Percentiles rank a stretch among this genome's conserved stretches.
Evolutionary conservation across 2,797 vertebrate species (phyloP).

Genomic region (Poecilia picta): DNA sequence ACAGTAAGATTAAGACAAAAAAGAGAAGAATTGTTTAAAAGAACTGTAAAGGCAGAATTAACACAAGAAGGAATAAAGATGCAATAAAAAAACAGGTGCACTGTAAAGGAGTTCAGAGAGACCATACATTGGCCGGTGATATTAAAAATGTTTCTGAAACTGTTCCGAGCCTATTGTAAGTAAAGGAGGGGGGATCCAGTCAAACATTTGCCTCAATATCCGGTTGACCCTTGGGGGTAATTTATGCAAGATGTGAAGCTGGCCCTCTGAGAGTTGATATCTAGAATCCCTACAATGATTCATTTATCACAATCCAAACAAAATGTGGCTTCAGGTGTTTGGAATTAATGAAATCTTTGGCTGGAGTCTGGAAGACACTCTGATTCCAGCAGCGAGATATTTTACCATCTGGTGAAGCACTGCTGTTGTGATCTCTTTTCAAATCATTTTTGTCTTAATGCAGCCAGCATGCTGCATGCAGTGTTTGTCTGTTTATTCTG

Average conservation of each 20-base stretch:
- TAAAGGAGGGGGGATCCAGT: constrained; percentile 50
- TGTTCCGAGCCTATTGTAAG: constrained; percentile 48
- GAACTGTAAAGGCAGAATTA: constrained; percentile 7
- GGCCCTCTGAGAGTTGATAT: constrained; percentile 65
- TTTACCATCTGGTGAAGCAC: constrained; percentile 63
- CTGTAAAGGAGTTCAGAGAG: constrained; percentile 30
- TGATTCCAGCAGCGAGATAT: constrained; percentile 60
- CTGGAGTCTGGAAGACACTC: constrained; percentile 62
- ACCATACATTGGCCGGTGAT: constrained; percentile 29
- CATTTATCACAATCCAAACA: constrained; percentile 68
- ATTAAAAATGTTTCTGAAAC: constrained; percentile 57
- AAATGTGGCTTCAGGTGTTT: constrained; percentile 69
- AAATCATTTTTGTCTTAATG: constrained; percentile 31
- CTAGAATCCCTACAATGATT: constrained; percentile 70
- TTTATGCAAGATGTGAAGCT: constrained; percentile 67
- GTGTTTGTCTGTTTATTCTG: constrained; percentile 18
- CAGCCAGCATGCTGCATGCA: constrained; percentile 25
- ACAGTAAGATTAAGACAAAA: constrained; percentile 52
- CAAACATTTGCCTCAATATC: constrained; percentile 65
- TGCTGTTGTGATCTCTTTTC: constrained; percentile 37
- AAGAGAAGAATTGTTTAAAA: constrained; percentile 10
- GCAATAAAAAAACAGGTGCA: constrained; percentile 32
- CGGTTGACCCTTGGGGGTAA: constrained; percentile 67
- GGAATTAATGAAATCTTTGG: constrained; percentile 65
- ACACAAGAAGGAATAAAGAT: constrained; percentile 25